Percentiles rank a stretch among this genome's conserved stretches.
Evolutionary conservation across 2,113 vertebrate species (phyloP).

Genomic region (Cichladusa arquata): DNA sequence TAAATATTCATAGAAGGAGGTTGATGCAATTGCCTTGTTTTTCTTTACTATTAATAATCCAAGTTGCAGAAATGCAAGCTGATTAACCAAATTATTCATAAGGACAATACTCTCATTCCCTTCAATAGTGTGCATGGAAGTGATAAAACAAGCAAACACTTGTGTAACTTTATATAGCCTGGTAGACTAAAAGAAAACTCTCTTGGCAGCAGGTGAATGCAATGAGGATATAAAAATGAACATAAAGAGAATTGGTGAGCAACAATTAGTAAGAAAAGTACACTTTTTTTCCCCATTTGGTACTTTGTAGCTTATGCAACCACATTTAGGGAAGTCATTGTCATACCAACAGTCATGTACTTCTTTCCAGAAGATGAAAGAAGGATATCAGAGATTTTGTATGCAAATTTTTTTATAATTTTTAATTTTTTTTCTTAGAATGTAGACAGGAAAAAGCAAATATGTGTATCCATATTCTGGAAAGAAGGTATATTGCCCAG

Average conservation of each 20-base stretch:
- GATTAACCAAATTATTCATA: constrained; percentile 4
- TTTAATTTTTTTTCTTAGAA: background rate
- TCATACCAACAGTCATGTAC: background rate
- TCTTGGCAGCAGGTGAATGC: constrained; percentile 4
- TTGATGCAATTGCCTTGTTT: background rate
- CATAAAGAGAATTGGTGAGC: constrained; percentile 37
- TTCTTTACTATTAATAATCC: background rate
- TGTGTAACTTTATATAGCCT: background rate
- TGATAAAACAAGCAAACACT: background rate
- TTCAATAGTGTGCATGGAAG: background rate
- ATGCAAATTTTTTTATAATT: background rate
- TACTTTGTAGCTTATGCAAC: background rate
- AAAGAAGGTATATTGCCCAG: background rate
- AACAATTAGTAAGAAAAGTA: constrained; percentile 23
- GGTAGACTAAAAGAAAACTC: background rate
- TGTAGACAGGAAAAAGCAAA: background rate
- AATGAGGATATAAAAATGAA: constrained; percentile 1
- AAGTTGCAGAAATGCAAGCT: background rate
- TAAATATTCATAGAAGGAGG: background rate
- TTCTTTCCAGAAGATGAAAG: background rate
- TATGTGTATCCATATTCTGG: background rate
- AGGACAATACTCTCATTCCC: background rate
- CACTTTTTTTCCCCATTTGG: background rate
- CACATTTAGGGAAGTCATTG: background rate
- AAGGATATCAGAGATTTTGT: background rate